Percentiles rank a stretch among this genome's conserved stretches.
These are phyloP conservation scores for Ellobius talpinus DNA, from an alignment of 2,113 vertebrate species.

Conservation along the genomic window DNA sequence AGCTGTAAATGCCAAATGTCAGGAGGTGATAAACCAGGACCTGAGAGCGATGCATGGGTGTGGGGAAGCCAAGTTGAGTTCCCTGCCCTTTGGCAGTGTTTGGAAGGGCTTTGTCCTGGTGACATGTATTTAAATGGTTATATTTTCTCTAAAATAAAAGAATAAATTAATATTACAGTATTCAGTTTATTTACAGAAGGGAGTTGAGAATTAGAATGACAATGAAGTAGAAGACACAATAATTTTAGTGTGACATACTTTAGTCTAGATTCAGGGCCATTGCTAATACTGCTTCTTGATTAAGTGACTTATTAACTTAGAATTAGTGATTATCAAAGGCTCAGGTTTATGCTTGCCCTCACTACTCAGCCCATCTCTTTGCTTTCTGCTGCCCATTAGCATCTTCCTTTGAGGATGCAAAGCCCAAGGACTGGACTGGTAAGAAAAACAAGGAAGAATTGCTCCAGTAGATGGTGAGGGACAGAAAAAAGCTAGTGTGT, in stretches of 20 bases:
- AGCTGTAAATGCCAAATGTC: constrained; percentile 27
- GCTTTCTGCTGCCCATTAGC: not conserved
- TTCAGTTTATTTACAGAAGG: not conserved
- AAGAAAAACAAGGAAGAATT: not conserved
- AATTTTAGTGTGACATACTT: not conserved
- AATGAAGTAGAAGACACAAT: not conserved
- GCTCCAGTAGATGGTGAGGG: not conserved
- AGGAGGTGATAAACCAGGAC: constrained; percentile 31
- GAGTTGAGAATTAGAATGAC: not conserved
- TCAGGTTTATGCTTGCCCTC: not conserved
- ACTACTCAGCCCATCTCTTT: not conserved
- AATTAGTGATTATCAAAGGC: not conserved
- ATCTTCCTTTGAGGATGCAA: not conserved
- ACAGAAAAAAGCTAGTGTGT: not conserved
- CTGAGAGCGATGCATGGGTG: not conserved
- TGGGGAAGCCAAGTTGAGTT: not conserved
- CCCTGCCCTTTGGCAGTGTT: not conserved
- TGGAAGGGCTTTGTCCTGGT: constrained; percentile 1
- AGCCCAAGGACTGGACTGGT: not conserved
- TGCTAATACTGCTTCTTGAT: no score
- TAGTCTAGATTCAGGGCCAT: not conserved
- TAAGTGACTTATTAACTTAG: not conserved
- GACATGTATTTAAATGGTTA: constrained; percentile 5
- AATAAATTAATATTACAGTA: not conserved
- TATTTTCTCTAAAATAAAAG: not conserved